phyloP scores from a whole-genome alignment of 2,888 invertebrate genomes.

The Philaethria dido region DNA sequence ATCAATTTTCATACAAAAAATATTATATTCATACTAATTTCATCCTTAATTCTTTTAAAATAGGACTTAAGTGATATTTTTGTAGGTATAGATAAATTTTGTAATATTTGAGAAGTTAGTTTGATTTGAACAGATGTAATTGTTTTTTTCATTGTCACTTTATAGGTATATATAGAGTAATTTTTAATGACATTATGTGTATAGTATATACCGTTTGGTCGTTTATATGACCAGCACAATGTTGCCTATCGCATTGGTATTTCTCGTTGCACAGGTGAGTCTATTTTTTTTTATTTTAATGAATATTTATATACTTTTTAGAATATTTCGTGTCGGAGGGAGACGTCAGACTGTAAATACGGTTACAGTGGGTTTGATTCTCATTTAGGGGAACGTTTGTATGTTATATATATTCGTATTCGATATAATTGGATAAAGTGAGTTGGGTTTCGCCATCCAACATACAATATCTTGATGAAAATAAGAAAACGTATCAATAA shows the following conservation, averaged over 20 bases:
- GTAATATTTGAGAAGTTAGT: conserved; percentile 48
- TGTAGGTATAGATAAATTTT: background rate
- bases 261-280: conserved; percentile 71
- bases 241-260: conserved; percentile 68
- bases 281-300: conserved; percentile 39
- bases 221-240: conserved; percentile 65
- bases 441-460: too few species aligned
- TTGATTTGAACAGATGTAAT: conserved; percentile 61
- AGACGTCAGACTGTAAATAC: too few species aligned
- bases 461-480: too few species aligned
- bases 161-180: conserved; percentile 68
- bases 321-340: too few species aligned
- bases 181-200: conserved; percentile 54
- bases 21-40: conserved; percentile 31
- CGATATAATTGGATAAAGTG: too few species aligned
- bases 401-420: too few species aligned
- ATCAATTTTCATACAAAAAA: background rate
- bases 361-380: too few species aligned
- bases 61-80: conserved; percentile 30
- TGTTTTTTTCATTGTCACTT: conserved; percentile 54
- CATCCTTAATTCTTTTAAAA: background rate
- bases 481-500: too few species aligned
- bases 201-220: conserved; percentile 79
- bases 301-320: background rate
- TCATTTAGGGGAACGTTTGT: too few species aligned